Evolutionary conservation across 2,888 invertebrate species (phyloP).

Genomic region (Zele albiditarsus): DNA sequence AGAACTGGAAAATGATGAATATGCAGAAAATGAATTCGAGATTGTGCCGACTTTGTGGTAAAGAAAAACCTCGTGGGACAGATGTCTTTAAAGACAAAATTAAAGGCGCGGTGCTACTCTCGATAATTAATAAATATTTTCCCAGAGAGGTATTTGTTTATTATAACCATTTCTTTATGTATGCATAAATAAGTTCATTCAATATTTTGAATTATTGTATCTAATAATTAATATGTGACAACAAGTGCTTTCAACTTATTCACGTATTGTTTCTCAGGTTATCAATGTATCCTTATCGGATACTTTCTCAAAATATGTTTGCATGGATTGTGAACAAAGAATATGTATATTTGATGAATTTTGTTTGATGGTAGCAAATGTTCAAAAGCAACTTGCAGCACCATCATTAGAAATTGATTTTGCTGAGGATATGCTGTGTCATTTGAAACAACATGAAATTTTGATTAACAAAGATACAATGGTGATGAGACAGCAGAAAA

Average conservation of each 20-base stretch:
- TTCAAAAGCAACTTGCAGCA: slow-evolving; percentile 65
- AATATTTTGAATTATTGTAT: too few species aligned
- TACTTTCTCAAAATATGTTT: slow-evolving; percentile 65
- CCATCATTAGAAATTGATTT: slow-evolving; percentile 68
- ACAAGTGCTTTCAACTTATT: background rate
- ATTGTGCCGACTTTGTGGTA: slow-evolving; percentile 67
- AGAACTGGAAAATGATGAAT: background rate
- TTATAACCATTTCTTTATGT: background rate
- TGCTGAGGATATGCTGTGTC: slow-evolving; percentile 66
- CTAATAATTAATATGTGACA: background rate
- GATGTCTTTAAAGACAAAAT: slow-evolving; percentile 67
- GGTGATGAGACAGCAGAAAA: slow-evolving; percentile 44
- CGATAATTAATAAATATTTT: slow-evolving; percentile 69
- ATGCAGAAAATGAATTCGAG: slow-evolving; percentile 59
- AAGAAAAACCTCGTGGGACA: slow-evolving; percentile 66
- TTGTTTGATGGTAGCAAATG: slow-evolving; percentile 67
- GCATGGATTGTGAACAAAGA: slow-evolving; percentile 68
- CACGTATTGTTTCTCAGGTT: slow-evolving; percentile 57
- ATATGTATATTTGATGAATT: slow-evolving; percentile 69
- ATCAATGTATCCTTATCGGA: slow-evolving; percentile 65
- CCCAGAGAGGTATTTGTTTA: slow-evolving; percentile 64
- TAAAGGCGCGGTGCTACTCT: slow-evolving; percentile 66
- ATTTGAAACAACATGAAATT: slow-evolving; percentile 62
- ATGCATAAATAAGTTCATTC: background rate
- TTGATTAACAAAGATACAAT: slow-evolving; percentile 31